These are phyloP conservation scores for Nipponia nippon DNA, from an alignment of 2,113 vertebrate species.

Conservation along the genomic window DNA sequence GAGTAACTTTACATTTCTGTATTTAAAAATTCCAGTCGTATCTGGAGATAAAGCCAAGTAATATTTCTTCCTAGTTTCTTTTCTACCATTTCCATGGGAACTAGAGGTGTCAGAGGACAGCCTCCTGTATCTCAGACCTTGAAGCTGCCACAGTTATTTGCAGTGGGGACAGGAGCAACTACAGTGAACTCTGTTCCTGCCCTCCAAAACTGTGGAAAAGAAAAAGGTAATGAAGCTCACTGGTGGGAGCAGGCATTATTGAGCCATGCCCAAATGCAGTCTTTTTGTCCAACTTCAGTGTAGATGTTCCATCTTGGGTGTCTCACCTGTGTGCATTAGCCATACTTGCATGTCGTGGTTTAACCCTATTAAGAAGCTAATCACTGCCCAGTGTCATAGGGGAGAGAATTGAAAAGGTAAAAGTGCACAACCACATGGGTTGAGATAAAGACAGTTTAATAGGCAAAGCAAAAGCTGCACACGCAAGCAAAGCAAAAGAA, in stretches of 20 bases:
- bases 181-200: neutral
- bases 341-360: neutral
- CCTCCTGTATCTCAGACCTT: neutral
- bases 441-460: neutral
- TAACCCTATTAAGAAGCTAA: neutral
- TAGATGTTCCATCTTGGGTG: neutral
- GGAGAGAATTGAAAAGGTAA: neutral
- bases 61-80: neutral
- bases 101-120: neutral
- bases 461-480: neutral
- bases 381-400: neutral
- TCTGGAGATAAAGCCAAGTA: neutral
- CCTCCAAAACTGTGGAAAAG: neutral
- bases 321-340: neutral
- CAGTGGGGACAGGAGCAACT: neutral
- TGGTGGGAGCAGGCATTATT: neutral
- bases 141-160: neutral
- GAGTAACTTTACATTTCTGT: neutral
- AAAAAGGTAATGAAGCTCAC: neutral
- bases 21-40: neutral
- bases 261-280: neutral
- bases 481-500: neutral
- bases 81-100: neutral
- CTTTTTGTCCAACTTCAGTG: neutral
- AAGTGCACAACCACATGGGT: neutral